Conservation (phyloP, 1,140 invertebrate genomes). For the Luehdorfia chinensis region DNA sequence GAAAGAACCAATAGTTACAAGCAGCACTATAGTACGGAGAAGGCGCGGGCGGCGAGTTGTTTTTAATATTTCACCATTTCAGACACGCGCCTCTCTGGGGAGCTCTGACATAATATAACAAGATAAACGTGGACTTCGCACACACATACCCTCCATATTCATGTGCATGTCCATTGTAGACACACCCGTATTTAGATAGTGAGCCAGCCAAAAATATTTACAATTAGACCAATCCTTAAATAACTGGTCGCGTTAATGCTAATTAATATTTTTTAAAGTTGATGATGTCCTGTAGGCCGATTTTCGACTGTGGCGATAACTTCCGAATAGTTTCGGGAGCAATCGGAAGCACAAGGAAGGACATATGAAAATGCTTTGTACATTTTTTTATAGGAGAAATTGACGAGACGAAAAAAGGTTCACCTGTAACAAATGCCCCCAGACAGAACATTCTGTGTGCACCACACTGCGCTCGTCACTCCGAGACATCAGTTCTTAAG, state of each 20-base stretch:
- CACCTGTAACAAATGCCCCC: too few relatives aligned
- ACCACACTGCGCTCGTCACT: too few relatives aligned
- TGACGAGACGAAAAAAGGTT: too few relatives aligned
- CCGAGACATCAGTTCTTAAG: too few relatives aligned
- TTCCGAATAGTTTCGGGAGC: too few relatives aligned
- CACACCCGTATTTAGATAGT: constrained; percentile 31
- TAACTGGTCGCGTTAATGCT: not conserved
- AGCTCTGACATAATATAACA: constrained; percentile 29
- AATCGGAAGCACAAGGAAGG: too few relatives aligned
- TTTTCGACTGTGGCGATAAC: too few relatives aligned
- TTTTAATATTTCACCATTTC: constrained; percentile 56
- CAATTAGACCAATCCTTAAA: constrained; percentile 11
- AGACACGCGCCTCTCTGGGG: constrained; percentile 54
- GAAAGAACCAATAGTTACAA: not conserved
- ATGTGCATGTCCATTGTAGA: constrained; percentile 21
- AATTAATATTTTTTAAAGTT: not conserved
- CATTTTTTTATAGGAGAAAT: too few relatives aligned
- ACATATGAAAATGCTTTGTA: too few relatives aligned
- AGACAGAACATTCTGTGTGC: too few relatives aligned
- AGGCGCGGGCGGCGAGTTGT: constrained; percentile 26
- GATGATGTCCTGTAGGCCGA: too few relatives aligned
- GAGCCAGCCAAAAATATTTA: constrained; percentile 16
- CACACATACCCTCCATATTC: constrained; percentile 13
- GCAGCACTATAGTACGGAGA: constrained; percentile 3
- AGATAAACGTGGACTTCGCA: constrained; percentile 22